phyloP scores from a whole-genome alignment of 53 echinoderm and acorn worm genomes.

The Mesocentrotus franciscanus region DNA sequence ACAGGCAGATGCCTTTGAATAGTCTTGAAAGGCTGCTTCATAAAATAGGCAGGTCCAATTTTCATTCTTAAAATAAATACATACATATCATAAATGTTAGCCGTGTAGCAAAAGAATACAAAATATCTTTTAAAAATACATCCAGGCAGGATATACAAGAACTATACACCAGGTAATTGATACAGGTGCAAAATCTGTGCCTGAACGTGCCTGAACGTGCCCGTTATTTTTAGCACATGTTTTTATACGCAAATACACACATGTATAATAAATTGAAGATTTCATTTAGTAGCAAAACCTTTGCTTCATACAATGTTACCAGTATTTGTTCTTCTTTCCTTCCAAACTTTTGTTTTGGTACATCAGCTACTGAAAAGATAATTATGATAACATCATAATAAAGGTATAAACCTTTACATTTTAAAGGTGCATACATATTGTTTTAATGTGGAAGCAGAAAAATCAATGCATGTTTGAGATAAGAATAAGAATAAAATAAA shows the following conservation, averaged over 20 bases:
- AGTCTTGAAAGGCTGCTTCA: not conserved
- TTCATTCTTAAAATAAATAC: conserved; percentile 26
- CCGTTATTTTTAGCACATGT: not conserved
- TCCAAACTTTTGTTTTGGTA: not conserved
- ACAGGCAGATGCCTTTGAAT: not conserved
- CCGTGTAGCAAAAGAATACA: conserved; percentile 31
- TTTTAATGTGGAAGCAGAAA: not conserved
- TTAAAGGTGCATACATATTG: not conserved
- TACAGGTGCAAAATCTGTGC: not conserved
- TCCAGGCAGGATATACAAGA: not conserved
- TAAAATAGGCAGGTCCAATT: not conserved
- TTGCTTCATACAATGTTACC: conserved; percentile 25
- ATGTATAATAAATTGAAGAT: conserved; percentile 47
- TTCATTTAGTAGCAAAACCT: conserved; percentile 3
- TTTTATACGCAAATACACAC: not conserved
- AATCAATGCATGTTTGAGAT: not conserved
- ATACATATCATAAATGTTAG: not conserved
- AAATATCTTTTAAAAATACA: conserved; percentile 11
- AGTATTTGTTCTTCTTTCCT: not conserved
- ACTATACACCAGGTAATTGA: not conserved
- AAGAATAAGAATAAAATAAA: not conserved
- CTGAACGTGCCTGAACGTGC: conserved; percentile 2
- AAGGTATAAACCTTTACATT: not conserved
- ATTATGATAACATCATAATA: not conserved
- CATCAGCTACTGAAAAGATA: not conserved